Evolutionary conservation across 2,888 invertebrate genomes (phyloP).

Genomic region (Macaria notata): DNA sequence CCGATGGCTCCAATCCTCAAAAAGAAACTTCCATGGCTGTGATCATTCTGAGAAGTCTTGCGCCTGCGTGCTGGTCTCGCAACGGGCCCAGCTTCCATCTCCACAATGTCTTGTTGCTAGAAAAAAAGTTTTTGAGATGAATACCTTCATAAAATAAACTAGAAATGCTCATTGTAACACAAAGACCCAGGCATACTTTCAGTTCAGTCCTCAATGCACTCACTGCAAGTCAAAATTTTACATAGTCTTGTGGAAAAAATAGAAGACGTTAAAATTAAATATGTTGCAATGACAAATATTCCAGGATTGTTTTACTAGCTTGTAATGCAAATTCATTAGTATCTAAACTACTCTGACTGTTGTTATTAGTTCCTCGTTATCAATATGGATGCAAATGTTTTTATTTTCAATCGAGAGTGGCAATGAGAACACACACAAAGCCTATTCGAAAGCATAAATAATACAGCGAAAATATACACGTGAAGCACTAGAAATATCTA

Average conservation of each 20-base stretch:
- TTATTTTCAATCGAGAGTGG: conserved; percentile 14
- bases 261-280: too few relatives aligned
- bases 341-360: conserved; percentile 12
- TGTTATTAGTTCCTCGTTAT: conserved; percentile 8
- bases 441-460: conserved; percentile 51
- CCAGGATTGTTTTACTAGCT: conserved; percentile 4
- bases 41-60: conserved; percentile 95
- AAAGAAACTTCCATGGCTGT: conserved; percentile 96
- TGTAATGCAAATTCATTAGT: conserved; percentile 22
- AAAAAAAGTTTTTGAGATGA: conserved; percentile 9
- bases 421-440: conserved; percentile 40
- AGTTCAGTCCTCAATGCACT: conserved; percentile 6
- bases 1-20: conserved; percentile 96
- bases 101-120: conserved; percentile 84
- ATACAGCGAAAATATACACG: conserved; percentile 54
- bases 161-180: too few relatives aligned
- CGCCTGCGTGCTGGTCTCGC: conserved; percentile 87
- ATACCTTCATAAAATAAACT: too few relatives aligned
- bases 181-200: too few relatives aligned
- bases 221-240: not conserved
- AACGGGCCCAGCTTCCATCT: conserved; percentile 86
- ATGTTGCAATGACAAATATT: conserved; percentile 1
- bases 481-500: conserved; percentile 68
- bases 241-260: too few relatives aligned
- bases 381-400: conserved; percentile 23